phyloP scores from a whole-genome alignment of 2,888 invertebrate genomes.

The Conistra vaccinii region DNA sequence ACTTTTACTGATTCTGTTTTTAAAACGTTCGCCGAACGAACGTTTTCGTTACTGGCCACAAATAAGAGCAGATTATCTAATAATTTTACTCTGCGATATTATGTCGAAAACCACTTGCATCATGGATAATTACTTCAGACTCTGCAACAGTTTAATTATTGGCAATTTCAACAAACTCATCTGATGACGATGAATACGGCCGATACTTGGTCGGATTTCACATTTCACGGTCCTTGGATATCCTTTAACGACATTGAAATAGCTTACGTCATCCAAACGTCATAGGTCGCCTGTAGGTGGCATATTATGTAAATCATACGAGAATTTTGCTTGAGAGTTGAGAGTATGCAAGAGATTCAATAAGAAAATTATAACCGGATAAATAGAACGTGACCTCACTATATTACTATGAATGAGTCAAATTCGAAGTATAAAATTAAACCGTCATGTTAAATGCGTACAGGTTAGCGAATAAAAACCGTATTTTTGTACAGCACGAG shows the following conservation, averaged over 20 bases:
- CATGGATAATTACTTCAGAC: background rate
- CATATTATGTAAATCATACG: constrained; percentile 6
- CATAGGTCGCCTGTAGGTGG: constrained; percentile 37
- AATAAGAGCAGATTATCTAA: constrained; percentile 3
- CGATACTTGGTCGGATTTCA: background rate
- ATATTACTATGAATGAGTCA: constrained; percentile 22
- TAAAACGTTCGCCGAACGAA: too few species aligned
- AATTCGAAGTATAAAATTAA: constrained; percentile 17
- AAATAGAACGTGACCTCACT: constrained; percentile 20
- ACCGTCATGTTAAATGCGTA: constrained; percentile 5
- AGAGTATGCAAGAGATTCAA: constrained; percentile 15
- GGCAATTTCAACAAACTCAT: background rate
- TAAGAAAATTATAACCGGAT: background rate
- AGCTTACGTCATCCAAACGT: constrained; percentile 36
- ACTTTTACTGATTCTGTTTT: constrained; percentile 22
- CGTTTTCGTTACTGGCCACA: background rate
- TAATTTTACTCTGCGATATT: background rate
- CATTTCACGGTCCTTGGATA: constrained; percentile 30
- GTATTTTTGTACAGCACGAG: background rate
- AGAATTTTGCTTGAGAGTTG: constrained; percentile 2
- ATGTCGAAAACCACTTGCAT: background rate
- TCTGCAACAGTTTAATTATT: background rate
- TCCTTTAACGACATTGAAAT: constrained; percentile 37
- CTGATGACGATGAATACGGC: background rate
- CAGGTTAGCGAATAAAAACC: background rate